A percentile compares a stretch with the other conserved stretches of the same genome.
Conservation (phyloP, 2,113 vertebrate species). For the Phasianus colchicus region DNA sequence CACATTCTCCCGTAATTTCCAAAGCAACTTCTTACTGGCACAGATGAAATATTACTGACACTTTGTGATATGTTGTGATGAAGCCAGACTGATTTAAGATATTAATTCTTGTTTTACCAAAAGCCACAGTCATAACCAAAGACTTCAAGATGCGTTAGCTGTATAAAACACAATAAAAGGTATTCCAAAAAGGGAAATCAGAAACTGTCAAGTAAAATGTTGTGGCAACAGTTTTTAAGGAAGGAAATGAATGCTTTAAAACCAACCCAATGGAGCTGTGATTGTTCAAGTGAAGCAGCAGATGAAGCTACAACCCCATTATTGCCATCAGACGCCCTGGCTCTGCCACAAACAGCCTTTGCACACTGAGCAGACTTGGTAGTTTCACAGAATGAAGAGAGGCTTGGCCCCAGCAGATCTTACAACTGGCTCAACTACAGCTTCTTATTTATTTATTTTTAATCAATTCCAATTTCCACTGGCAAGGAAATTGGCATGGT, state of each 20-base stretch:
- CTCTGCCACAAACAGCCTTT: not conserved
- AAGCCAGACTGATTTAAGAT: constrained; percentile 26
- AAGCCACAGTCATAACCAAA: not conserved
- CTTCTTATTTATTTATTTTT: not conserved
- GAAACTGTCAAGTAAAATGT: not conserved
- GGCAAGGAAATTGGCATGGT: not conserved
- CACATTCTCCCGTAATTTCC: constrained; percentile 61
- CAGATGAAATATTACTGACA: constrained; percentile 60
- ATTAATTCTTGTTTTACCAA: constrained; percentile 31
- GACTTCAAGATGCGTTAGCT: not conserved
- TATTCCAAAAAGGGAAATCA: not conserved
- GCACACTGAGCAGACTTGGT: not conserved
- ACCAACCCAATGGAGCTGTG: not conserved
- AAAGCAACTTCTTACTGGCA: constrained; percentile 61
- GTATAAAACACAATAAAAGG: not conserved
- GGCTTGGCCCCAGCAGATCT: not conserved
- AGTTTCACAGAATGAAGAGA: not conserved
- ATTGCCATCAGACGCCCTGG: not conserved
- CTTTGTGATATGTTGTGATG: not conserved
- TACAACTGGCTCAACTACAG: not conserved
- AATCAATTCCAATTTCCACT: not conserved
- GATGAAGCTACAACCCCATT: not conserved
- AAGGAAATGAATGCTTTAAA: not conserved
- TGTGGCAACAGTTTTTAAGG: not conserved
- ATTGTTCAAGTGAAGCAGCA: not conserved